Evolutionary conservation across 2,113 vertebrate genomes (phyloP).

Genomic region (Balaeniceps rex): DNA sequence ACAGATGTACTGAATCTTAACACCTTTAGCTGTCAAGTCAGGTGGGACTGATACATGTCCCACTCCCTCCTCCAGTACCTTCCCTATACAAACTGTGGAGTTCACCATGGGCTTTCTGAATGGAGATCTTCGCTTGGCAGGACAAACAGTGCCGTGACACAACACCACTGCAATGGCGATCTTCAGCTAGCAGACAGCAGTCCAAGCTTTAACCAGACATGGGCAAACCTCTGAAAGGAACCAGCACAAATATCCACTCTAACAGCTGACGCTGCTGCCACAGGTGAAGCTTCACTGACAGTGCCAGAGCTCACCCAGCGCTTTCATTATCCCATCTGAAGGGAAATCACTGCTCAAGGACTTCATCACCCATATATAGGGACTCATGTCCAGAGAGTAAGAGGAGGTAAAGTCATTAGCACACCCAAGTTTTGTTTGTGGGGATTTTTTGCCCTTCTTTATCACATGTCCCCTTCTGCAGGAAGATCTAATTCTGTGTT

Average conservation of each 20-base stretch:
- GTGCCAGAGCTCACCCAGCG: not conserved
- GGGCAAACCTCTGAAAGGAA: not conserved
- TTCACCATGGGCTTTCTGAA: not conserved
- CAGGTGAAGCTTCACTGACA: not conserved
- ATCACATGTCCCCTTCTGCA: not conserved
- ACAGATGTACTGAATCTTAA: not conserved
- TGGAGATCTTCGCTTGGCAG: not conserved
- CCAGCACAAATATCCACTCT: not conserved
- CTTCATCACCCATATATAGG: not conserved
- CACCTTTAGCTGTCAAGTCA: not conserved
- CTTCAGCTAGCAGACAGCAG: not conserved
- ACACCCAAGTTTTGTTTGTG: not conserved
- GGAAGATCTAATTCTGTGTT: not conserved
- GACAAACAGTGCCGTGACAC: not conserved
- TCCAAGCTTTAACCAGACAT: not conserved
- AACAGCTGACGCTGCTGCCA: not conserved
- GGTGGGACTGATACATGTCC: not conserved
- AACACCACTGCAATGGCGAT: not conserved
- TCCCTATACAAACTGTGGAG: not conserved
- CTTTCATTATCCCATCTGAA: not conserved
- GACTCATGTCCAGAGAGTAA: not conserved
- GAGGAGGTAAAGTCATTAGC: not conserved
- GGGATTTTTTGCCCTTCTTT: not conserved
- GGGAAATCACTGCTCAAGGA: not conserved
- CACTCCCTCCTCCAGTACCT: not conserved